Conservation (phyloP, 23 tunicate genomes). For the Trididemnum clinides region DNA sequence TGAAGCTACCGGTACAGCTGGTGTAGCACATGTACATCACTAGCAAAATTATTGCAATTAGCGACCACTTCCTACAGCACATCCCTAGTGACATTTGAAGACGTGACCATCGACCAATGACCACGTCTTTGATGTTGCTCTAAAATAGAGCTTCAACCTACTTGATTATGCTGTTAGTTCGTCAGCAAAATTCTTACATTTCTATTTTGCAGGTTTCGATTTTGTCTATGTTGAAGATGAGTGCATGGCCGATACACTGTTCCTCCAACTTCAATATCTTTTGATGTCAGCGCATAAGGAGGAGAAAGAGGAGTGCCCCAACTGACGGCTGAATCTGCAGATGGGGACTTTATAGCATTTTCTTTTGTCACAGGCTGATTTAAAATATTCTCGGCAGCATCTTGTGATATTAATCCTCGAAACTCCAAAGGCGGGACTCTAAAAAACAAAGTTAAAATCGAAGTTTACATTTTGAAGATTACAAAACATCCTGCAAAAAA, state of each 20-base stretch:
- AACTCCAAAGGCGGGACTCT: conserved; percentile 59
- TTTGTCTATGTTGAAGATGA: conserved; percentile 50
- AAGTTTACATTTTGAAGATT: no score
- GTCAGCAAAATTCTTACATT: conserved; percentile 20
- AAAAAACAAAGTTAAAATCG: not conserved
- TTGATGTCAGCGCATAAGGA: conserved; percentile 58
- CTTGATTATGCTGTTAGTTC: no score
- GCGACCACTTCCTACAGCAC: no score
- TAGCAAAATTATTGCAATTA: no score
- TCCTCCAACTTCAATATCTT: conserved; percentile 65
- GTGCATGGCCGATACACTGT: conserved; percentile 83
- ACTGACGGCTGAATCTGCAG: conserved; percentile 65
- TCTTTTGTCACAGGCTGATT: conserved; percentile 27
- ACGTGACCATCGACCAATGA: no score
- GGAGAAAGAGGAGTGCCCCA: conserved; percentile 81
- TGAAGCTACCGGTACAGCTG: no score
- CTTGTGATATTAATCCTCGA: not conserved
- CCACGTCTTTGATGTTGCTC: no score
- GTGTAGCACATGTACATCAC: no score
- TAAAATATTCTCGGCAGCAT: conserved; percentile 25
- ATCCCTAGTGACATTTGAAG: no score
- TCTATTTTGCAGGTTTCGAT: not conserved
- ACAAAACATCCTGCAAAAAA: no score
- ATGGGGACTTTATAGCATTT: conserved; percentile 37
- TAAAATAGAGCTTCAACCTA: no score